Percentiles rank a stretch among this genome's conserved stretches.
These are phyloP conservation scores for Auanema freiburgensis DNA, from an alignment of 2,888 invertebrate species.

Conservation along the genomic window DNA sequence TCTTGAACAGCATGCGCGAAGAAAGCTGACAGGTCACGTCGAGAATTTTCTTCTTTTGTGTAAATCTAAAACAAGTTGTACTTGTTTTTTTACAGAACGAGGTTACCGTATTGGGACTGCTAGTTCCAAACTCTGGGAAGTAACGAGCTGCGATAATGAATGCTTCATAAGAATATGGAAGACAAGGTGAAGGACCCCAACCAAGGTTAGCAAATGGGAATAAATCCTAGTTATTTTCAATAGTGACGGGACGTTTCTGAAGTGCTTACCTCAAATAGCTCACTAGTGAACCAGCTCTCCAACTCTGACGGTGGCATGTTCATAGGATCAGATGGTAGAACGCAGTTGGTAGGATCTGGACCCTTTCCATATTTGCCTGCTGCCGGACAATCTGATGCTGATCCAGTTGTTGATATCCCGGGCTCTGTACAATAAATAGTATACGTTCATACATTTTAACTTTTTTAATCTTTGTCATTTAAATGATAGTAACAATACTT, in stretches of 20 bases:
- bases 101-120: conserved; percentile 37
- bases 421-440: too few species aligned
- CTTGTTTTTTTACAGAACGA: not conserved
- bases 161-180: conserved; percentile 57
- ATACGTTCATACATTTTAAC: too few species aligned
- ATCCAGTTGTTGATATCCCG: not conserved
- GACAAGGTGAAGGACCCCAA: conserved; percentile 52
- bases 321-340: conserved; percentile 48
- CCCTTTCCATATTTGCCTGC: conserved; percentile 20
- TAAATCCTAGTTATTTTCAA: conserved; percentile 37
- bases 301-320: conserved; percentile 39
- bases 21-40: conserved; percentile 55
- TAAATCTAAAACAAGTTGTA: conserved; percentile 26
- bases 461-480: too few species aligned
- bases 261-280: conserved; percentile 41
- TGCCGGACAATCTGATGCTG: conserved; percentile 14
- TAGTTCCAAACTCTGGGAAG: conserved; percentile 55
- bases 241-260: not conserved
- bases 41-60: conserved; percentile 43
- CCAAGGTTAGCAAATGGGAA: conserved; percentile 59
- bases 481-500: too few species aligned
- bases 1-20: conserved; percentile 59
- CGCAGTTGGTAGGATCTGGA: conserved; percentile 44
- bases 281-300: conserved; percentile 53
- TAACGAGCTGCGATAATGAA: conserved; percentile 56